Evolutionary conservation across 2,797 vertebrate genomes (phyloP), one percentile per base, ranked within the genome.

Genomic region (Carduelis carduelis): DNA sequence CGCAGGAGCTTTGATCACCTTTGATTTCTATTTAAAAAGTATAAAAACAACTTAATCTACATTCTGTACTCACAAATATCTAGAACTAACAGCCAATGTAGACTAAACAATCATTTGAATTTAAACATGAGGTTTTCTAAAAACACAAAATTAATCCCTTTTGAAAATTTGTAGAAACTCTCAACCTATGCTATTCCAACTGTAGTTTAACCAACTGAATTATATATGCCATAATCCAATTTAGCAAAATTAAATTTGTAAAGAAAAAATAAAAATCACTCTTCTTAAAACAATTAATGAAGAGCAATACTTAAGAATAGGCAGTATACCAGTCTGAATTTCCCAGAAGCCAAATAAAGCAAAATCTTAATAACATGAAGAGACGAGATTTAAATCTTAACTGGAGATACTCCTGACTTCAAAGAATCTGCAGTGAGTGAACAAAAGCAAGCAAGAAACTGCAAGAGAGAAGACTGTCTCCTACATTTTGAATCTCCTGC

Each of bases 391-490:
- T 70, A 78, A 83, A 77, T 81, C 22, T 41, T 78, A 86, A 65
- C 52, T 64, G 46, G n/a, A 86, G 37, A 86, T 46, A 37, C 37
- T 87, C 78, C 57, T 83, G 68, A 93, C 86, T 96, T 91, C 53
- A 91, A 92, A 90, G 63, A 70, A 76, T 37, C 41, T 57, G 44
- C 49, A 80, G 26, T 34, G 53, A 77, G n/a, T 77, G 78, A 96
- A 95, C 61, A 83, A 79, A 64, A 95, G 26, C 52, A 94, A 83
- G 81, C 69, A 71, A 93, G 43, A 21, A 57, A 89, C 69, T 78
- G 30, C 34, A 83, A 86, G 55, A 82, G 26, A 74, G 37, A 64
- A 90, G 52, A 71, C 16, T 60, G 83, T 56, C 60, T 94, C 70
- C 35, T 49, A 83, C 75, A 82, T 95, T 94, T 86, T 79, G 23